These are phyloP conservation scores for Bufotes viridis DNA, from an alignment of 2,797 vertebrate genomes.

Conservation along the genomic window DNA sequence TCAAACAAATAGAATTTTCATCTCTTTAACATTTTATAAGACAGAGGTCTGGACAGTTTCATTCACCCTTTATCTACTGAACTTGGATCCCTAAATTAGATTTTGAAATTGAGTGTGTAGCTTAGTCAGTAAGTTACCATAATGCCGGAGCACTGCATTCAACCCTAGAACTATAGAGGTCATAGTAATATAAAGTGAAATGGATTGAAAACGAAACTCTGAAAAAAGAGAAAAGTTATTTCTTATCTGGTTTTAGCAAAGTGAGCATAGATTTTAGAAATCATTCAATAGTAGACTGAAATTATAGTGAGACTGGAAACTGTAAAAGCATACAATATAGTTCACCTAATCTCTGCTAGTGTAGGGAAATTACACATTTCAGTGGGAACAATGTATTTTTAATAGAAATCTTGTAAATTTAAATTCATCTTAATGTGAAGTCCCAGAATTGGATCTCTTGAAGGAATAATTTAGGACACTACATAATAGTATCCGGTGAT, in stretches of 20 bases:
- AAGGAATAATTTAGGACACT: neutral
- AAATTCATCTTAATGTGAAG: neutral
- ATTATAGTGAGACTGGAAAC: slow-evolving; percentile 49
- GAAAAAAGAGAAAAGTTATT: slow-evolving; percentile 62
- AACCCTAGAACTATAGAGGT: slow-evolving; percentile 67
- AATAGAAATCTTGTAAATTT: neutral
- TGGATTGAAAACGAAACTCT: slow-evolving; percentile 71
- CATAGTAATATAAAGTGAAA: slow-evolving; percentile 68
- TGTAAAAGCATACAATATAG: slow-evolving; percentile 7
- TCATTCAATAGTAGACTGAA: slow-evolving; percentile 34
- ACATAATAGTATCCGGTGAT: neutral
- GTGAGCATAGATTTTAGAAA: slow-evolving; percentile 55
- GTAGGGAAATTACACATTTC: neutral
- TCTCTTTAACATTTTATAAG: slow-evolving; percentile 62
- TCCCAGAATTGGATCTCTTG: neutral
- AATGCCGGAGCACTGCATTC: slow-evolving; percentile 68
- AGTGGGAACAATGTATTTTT: neutral
- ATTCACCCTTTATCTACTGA: slow-evolving; percentile 72
- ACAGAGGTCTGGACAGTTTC: slow-evolving; percentile 71
- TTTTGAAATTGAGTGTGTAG: slow-evolving; percentile 76
- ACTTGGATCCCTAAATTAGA: slow-evolving; percentile 77
- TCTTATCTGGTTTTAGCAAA: slow-evolving; percentile 48
- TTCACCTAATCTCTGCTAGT: neutral
- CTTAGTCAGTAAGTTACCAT: slow-evolving; percentile 57
- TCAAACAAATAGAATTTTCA: slow-evolving; percentile 64